These are phyloP conservation scores for Napeogenes sylphis DNA, from an alignment of 2,888 invertebrate genomes.

Conservation along the genomic window DNA sequence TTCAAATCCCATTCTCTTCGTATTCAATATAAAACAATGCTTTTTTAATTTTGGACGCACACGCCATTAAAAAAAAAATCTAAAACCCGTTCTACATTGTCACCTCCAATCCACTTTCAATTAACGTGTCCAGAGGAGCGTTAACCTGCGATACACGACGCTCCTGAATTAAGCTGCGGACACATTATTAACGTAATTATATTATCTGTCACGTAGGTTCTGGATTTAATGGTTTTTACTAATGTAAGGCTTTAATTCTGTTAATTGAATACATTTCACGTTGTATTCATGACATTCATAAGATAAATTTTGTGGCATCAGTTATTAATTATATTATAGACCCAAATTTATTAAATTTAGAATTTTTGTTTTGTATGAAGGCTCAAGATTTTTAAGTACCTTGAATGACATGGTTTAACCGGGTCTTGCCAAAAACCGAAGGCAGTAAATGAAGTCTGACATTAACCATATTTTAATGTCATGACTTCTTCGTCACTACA, in stretches of 20 bases:
- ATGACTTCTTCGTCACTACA: no score
- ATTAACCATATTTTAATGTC: no score
- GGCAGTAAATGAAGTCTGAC: no score
- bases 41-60: slow-evolving; percentile 37
- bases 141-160: slow-evolving; percentile 58
- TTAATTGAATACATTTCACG: neutral
- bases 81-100: slow-evolving; percentile 69
- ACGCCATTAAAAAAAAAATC: slow-evolving; percentile 48
- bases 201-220: slow-evolving; percentile 2
- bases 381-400: no score
- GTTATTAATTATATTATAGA: no score
- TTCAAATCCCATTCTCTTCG: neutral
- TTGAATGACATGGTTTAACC: no score
- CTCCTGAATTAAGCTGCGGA: slow-evolving; percentile 39
- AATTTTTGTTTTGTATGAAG: no score
- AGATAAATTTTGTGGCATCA: no score
- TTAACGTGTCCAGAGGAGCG: slow-evolving; percentile 73
- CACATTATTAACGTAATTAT: slow-evolving; percentile 36
- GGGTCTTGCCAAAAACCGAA: no score
- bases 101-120: slow-evolving; percentile 76
- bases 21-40: slow-evolving; percentile 30
- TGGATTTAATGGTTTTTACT: neutral
- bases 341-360: no score
- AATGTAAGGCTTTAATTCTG: neutral
- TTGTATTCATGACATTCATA: no score